Evolutionary conservation across 2,113 vertebrate genomes (phyloP).

Genomic region (Pseudopipra pipra): DNA sequence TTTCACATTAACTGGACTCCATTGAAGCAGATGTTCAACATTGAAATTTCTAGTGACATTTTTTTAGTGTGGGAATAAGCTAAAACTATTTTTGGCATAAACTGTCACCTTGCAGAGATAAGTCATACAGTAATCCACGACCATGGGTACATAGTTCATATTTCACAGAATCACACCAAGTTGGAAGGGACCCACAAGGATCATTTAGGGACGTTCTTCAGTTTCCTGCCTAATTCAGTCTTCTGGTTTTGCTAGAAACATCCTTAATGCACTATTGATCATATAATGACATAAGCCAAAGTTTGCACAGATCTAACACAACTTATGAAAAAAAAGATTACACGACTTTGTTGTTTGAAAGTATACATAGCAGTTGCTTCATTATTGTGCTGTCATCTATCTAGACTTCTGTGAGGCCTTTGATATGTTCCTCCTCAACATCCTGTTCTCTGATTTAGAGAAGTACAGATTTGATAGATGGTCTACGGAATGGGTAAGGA

Average conservation of each 20-base stretch:
- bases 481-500: not conserved
- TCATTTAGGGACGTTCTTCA: not conserved
- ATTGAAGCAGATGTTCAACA: not conserved
- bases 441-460: not conserved
- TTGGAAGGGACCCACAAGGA: not conserved
- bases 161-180: not conserved
- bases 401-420: not conserved
- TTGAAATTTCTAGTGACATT: not conserved
- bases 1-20: not conserved
- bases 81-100: not conserved
- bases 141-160: not conserved
- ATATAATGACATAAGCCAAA: not conserved
- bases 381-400: not conserved
- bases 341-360: not conserved
- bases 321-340: not conserved
- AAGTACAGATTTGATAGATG: not conserved
- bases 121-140: not conserved
- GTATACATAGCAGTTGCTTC: not conserved
- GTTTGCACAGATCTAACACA: not conserved
- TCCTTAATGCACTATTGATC: not conserved
- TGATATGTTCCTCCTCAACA: fast-evolving
- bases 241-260: not conserved
- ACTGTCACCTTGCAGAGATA: not conserved
- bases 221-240: not conserved
- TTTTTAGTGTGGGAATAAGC: not conserved